Base-by-base conservation (phyloP, 2,888 invertebrate species). In the Leptinotarsa haldemani region DNA sequence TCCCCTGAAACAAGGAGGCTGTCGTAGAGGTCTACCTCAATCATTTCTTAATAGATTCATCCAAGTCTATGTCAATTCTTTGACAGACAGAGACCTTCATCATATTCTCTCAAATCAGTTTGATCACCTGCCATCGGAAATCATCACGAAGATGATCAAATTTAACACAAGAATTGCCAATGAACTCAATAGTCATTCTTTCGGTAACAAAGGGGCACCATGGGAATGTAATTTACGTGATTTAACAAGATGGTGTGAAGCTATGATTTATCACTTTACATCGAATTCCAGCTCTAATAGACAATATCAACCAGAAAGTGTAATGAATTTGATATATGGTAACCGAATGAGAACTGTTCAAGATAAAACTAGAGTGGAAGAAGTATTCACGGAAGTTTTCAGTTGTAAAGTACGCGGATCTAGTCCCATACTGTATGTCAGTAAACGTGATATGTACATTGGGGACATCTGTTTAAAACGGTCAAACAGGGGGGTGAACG, bases 171-270 rank as follows among this genome's bases (percentile, higher is more conserved):
- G 89, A 85, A 86, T 96, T 4, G 90, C 91, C 0, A 86, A 89
- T 15, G 93, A 93, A 83, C 91, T 94, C 16, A 90, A 91, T 1
- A 89, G 90, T 58, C 86, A 91, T 81, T 84, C 85, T 1, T 96
- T 95, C 91, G 97, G 94, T 0, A 91, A 92, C 80, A 91, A 89
- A 83, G 98, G 98, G 0, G 93, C 95, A 0, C 98, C 98, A 0
- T 99, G 96, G 94, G 99, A 99, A 88, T 96, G 98, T 89, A 99
- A 99, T 88, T 89, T 99, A 65, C 91, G 99, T 82, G 99, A 99
- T 85, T 90, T 99, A 79, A 92, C 94, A 74, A 92, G 99, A 80
- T 99, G 98, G 98, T 96, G 96, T 84, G 94, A 97, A 82, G 91
- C 94, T 0, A 89, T 93, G 0, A 86, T 91, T 47, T 87, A 87